Evolutionary conservation across 2,113 vertebrate genomes (phyloP).

Genomic region (Smithornis capensis): DNA sequence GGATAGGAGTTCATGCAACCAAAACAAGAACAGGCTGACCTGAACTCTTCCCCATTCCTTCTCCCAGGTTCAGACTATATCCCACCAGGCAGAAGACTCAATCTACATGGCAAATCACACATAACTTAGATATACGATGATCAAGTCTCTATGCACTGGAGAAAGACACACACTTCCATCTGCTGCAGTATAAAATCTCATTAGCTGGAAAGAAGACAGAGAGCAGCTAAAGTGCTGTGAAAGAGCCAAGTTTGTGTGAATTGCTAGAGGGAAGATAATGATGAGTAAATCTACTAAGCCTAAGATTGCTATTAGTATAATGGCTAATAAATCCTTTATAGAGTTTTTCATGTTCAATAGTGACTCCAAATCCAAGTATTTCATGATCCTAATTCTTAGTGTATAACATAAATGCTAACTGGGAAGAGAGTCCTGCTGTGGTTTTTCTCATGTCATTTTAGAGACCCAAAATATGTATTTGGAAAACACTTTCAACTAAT

Average conservation of each 20-base stretch:
- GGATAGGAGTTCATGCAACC: neutral
- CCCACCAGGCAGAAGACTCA: neutral
- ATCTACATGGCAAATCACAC: neutral
- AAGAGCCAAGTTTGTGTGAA: neutral
- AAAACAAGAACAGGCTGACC: neutral
- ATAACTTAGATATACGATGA: neutral
- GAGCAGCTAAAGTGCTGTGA: neutral
- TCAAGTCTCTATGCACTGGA: neutral
- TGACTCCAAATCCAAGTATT: neutral
- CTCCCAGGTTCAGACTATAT: neutral
- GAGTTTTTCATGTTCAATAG: neutral
- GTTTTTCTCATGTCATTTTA: neutral
- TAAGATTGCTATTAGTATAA: neutral
- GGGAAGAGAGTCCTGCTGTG: neutral
- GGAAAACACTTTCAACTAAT: neutral
- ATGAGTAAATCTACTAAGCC: constrained; percentile 2
- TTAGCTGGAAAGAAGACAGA: neutral
- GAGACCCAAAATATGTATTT: neutral
- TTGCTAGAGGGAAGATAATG: neutral
- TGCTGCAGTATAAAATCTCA: neutral
- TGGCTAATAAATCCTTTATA: neutral
- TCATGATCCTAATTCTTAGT: neutral
- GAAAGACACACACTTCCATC: neutral
- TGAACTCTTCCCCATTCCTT: neutral
- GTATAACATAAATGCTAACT: neutral